These are phyloP conservation scores for Pemphredon lugubris DNA, from an alignment of 2,888 invertebrate species.

Conservation along the genomic window DNA sequence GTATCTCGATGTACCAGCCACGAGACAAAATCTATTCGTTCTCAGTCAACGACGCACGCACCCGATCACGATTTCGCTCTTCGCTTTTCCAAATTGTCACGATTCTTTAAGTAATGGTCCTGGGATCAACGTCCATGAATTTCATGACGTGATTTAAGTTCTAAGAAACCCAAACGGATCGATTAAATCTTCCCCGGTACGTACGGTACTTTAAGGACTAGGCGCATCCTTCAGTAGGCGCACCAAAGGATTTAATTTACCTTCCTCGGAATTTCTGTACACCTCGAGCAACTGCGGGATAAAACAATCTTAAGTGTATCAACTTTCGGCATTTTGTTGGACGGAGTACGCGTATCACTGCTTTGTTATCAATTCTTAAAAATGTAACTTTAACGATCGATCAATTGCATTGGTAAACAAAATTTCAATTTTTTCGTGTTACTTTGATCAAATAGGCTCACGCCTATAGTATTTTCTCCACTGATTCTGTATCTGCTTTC, in stretches of 20 bases:
- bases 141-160: slow-evolving; percentile 6
- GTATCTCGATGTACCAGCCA: slow-evolving; percentile 40
- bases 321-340: neutral
- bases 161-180: slow-evolving; percentile 26
- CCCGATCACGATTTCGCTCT: slow-evolving; percentile 25
- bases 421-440: too few species aligned
- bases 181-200: slow-evolving; percentile 24
- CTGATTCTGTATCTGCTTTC: too few species aligned
- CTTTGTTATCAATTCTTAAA: too few species aligned
- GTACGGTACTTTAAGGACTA: slow-evolving; percentile 34
- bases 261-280: slow-evolving; percentile 83
- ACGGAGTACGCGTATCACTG: neutral
- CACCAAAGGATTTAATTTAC: slow-evolving; percentile 82
- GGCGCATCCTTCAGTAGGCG: slow-evolving; percentile 78
- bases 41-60: slow-evolving; percentile 42
- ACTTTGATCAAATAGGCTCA: too few species aligned
- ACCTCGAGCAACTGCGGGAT: slow-evolving; percentile 83
- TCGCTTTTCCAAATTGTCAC: neutral
- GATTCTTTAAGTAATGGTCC: slow-evolving; percentile 22
- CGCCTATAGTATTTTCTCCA: too few species aligned
- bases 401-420: too few species aligned
- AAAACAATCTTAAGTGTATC: slow-evolving; percentile 33
- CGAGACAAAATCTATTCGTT: neutral
- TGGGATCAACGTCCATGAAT: slow-evolving; percentile 7
- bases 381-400: too few species aligned